phyloP scores from a whole-genome alignment of 1,140 invertebrate genomes.

The Samia ricini region DNA sequence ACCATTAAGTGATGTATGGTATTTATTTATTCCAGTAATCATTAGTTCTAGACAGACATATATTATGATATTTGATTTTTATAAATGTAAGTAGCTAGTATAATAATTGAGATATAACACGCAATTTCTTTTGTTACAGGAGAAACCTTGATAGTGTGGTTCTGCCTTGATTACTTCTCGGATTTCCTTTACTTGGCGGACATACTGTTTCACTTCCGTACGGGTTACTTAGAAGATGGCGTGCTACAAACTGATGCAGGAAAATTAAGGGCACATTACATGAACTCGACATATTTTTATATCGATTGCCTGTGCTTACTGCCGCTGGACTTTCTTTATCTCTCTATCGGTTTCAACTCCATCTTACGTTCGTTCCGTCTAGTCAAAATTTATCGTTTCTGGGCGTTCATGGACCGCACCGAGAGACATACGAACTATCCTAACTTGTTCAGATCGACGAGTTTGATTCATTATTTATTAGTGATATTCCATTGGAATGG shows the following conservation, averaged over 20 bases:
- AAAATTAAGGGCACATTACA: conserved; percentile 97
- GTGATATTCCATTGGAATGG: conserved; percentile 99
- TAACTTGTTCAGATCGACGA: conserved; percentile 96
- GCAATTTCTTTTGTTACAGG: conserved; percentile 78
- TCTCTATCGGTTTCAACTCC: conserved; percentile 98
- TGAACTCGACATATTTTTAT: conserved; percentile 99
- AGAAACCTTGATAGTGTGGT: conserved; percentile 95
- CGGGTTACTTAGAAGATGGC: conserved; percentile 96
- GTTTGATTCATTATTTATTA: conserved; percentile 96
- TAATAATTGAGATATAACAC: not conserved
- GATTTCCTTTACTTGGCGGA: conserved; percentile 97
- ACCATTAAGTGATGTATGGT: too few species aligned
- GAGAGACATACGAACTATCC: conserved; percentile 99
- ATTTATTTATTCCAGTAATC: too few species aligned
- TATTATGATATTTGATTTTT: too few species aligned
- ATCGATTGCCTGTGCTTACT: conserved; percentile 98
- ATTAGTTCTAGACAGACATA: too few species aligned
- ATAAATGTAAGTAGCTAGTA: not conserved
- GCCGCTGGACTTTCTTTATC: conserved; percentile 98
- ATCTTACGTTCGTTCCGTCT: conserved; percentile 97
- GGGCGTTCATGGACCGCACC: conserved; percentile 98
- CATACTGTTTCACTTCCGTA: conserved; percentile 98
- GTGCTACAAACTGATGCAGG: conserved; percentile 96
- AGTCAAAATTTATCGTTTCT: conserved; percentile 98
- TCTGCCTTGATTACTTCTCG: conserved; percentile 96